These are phyloP conservation scores for Gymnopithys bicolor DNA, from an alignment of 2,797 vertebrate species.

Conservation along the genomic window DNA sequence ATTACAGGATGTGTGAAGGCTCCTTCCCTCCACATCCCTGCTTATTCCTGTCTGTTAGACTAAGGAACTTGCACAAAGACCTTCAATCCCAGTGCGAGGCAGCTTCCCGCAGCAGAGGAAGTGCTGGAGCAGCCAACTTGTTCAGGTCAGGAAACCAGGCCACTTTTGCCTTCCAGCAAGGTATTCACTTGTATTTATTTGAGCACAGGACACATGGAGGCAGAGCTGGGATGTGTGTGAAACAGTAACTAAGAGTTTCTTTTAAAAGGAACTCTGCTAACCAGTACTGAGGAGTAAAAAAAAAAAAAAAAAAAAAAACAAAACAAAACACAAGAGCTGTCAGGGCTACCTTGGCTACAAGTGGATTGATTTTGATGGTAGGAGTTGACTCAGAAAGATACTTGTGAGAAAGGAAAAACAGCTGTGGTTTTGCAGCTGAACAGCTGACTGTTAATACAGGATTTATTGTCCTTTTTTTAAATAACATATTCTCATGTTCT, in stretches of 20 bases:
- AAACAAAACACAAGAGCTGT: not conserved
- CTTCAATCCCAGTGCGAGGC: not conserved
- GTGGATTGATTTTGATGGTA: not conserved
- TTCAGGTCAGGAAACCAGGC: not conserved
- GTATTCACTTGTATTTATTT: not conserved
- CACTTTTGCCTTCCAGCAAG: not conserved
- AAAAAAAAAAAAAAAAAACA: too few relatives aligned
- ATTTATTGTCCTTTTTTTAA: not conserved
- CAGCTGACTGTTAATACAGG: not conserved
- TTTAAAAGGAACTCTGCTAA: not conserved
- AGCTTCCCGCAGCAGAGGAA: not conserved
- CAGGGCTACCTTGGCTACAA: not conserved
- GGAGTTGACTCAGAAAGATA: not conserved
- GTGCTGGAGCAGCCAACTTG: not conserved
- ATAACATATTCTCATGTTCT: not conserved
- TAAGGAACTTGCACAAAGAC: not conserved
- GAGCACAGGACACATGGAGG: not conserved
- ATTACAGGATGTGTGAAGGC: accelerated
- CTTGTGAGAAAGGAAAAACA: not conserved
- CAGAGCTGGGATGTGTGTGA: not conserved
- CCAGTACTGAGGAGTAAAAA: not conserved
- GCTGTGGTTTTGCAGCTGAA: not conserved
- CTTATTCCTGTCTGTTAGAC: not conserved
- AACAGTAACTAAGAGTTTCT: not conserved
- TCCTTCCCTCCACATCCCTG: not conserved